Evolutionary conservation across 2,888 invertebrate genomes (phyloP).

Genomic region (Anoncus sp.): DNA sequence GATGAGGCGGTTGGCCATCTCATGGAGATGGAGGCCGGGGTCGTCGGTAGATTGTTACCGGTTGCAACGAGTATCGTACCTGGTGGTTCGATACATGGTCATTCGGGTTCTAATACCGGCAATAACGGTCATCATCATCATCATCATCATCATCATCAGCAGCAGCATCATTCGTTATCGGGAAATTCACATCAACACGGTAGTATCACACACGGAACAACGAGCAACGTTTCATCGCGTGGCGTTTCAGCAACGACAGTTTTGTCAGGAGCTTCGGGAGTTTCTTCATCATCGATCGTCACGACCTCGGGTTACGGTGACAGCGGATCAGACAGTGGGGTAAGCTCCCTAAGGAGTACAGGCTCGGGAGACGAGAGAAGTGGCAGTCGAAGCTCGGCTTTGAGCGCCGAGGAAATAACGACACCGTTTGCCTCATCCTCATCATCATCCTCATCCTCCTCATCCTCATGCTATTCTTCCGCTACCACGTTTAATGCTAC

Average conservation of each 20-base stretch:
- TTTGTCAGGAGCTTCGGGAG: constrained; percentile 68
- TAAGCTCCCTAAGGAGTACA: constrained; percentile 90
- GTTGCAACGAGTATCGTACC: constrained; percentile 69
- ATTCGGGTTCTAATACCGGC: constrained; percentile 74
- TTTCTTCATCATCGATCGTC: constrained; percentile 69
- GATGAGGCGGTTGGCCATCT: constrained; percentile 79
- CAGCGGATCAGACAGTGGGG: constrained; percentile 87
- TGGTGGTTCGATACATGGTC: constrained; percentile 83
- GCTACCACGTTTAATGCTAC: constrained; percentile 29
- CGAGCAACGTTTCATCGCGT: constrained; percentile 21
- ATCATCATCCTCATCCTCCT: not conserved
- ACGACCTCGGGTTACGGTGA: constrained; percentile 83
- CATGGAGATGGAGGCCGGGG: constrained; percentile 80
- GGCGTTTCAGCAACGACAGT: constrained; percentile 29
- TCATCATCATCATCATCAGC: constrained; percentile 81
- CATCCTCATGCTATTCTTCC: constrained; percentile 11
- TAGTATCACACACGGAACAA: constrained; percentile 1
- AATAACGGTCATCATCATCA: constrained; percentile 62
- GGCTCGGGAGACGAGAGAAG: constrained; percentile 90
- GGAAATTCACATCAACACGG: not conserved
- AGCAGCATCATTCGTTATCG: constrained; percentile 23
- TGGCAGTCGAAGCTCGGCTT: constrained; percentile 90
- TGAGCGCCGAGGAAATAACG: constrained; percentile 90
- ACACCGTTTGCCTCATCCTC: constrained; percentile 73
- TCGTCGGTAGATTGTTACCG: constrained; percentile 68